Evolutionary conservation across 2,113 vertebrate genomes (phyloP).

Genomic region (Thymallus thymallus): DNA sequence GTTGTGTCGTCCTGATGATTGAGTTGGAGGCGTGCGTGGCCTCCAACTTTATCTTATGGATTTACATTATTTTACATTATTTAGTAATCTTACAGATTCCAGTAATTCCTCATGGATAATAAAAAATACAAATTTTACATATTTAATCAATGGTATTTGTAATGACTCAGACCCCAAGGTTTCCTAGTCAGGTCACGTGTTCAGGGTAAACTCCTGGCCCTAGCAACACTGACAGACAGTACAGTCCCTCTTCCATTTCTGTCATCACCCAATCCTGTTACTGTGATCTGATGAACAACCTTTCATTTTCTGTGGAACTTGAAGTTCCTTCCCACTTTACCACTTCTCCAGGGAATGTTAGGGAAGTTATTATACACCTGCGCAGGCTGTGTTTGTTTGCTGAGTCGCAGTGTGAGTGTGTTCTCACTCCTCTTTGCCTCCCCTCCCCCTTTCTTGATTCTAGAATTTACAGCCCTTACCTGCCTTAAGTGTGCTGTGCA

Average conservation of each 20-base stretch:
- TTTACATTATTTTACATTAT: background rate
- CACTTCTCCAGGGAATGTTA: slow-evolving; percentile 17
- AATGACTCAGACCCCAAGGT: no score
- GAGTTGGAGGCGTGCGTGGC: no score
- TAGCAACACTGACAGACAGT: background rate
- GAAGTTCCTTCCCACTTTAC: slow-evolving; percentile 5
- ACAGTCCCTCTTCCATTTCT: slow-evolving; percentile 13
- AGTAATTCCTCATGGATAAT: background rate
- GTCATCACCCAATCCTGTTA: slow-evolving; percentile 32
- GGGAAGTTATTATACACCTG: slow-evolving; percentile 33
- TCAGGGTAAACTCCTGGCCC: no score
- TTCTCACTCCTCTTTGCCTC: slow-evolving; percentile 7
- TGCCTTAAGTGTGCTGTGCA: slow-evolving; percentile 49
- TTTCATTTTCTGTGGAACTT: background rate
- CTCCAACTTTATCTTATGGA: background rate
- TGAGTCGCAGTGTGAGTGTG: background rate
- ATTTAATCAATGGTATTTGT: slow-evolving; percentile 14
- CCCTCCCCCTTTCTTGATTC: slow-evolving; percentile 49
- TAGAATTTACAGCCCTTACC: slow-evolving; percentile 60
- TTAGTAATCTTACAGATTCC: background rate
- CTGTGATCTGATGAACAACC: slow-evolving; percentile 5
- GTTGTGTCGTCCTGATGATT: no score
- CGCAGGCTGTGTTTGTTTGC: slow-evolving; percentile 3
- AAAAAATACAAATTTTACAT: no score
- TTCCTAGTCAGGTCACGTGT: no score